Evolutionary conservation across 2,888 invertebrate species (phyloP), one percentile per base, ranked within the genome.

Genomic region (Papilio demoleus): DNA sequence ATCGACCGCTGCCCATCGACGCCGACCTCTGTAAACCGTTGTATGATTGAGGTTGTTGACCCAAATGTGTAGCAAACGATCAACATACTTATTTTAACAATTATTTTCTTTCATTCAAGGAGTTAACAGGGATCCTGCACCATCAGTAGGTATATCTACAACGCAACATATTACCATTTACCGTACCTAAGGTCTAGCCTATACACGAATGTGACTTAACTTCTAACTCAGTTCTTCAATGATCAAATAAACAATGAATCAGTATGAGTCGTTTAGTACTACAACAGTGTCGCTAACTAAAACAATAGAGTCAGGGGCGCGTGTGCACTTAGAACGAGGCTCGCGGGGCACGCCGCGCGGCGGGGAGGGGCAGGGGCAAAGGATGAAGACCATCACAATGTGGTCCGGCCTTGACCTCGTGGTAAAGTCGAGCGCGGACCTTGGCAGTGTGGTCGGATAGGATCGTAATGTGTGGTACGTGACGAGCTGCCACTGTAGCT

Each of bases 391-490:
- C 64, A 53, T 36, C 24, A 64, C 36, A 50, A 64, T 22, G 27
- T 56, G 31, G 40, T 14, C 62, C 45, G 47, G 45, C 68, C 62
- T 62, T 68, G 68, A 62, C 68, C 68, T 63, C 62, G 63, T 31
- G 42, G 14, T 22, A 22, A 40, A 40, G 56, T 40, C 42, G 24
- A 47, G 56, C 31, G n/a, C 2, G 45, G 62, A 42, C 67, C 67
- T 67, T 62, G 62, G 38, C 62, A 22, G 67, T 56, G 62, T 56
- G 56, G 67, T 36, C 56, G 38, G 65, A 59, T 60, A 59, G 34
- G 31, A 66, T 66, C 66, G 45, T 59, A 59, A 66, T 45, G 66
- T 45, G 34, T 5, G 3, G 45, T 59, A 60, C 66, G 59, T 66
- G 59, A 53, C 4, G n/a, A 19, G 42, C 47, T n/a, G 31, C 17